phyloP scores from a whole-genome alignment of 2,113 vertebrate genomes.

The Siphamia tubifer region DNA sequence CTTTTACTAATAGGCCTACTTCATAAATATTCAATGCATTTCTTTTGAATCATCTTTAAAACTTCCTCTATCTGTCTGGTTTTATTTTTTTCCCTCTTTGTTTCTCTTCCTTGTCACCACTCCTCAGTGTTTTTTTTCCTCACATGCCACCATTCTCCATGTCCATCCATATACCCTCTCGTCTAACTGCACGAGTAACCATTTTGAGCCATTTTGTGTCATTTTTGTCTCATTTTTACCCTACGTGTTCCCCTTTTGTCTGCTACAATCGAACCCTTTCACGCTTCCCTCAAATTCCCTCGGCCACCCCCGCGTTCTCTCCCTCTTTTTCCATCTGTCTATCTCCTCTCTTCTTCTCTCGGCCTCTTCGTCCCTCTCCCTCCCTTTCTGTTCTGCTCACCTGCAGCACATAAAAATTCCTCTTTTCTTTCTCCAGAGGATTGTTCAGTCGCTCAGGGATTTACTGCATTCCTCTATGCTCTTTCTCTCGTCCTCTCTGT shows the following conservation, averaged over 20 bases:
- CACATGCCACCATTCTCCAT: background rate
- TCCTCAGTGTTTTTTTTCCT: constrained; percentile 51
- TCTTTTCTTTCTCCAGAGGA: constrained; percentile 82
- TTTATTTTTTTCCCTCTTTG: constrained; percentile 26
- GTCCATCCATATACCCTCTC: constrained; percentile 39
- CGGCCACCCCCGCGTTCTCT: constrained; percentile 65
- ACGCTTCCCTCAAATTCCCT: constrained; percentile 68
- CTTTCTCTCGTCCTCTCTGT: constrained; percentile 59
- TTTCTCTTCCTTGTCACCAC: constrained; percentile 19
- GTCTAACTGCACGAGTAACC: background rate
- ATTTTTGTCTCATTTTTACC: constrained; percentile 60
- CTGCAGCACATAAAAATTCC: constrained; percentile 88
- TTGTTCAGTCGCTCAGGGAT: constrained; percentile 77
- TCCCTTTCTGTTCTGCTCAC: constrained; percentile 77
- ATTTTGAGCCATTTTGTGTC: constrained; percentile 61
- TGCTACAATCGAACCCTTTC: constrained; percentile 66
- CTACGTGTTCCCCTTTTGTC: constrained; percentile 43
- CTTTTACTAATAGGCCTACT: background rate
- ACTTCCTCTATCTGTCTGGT: constrained; percentile 10
- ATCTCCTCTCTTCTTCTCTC: constrained; percentile 44
- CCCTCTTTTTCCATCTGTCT: constrained; percentile 70
- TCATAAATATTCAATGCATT: constrained; percentile 5
- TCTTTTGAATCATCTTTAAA: constrained; percentile 49
- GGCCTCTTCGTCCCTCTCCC: constrained; percentile 39
- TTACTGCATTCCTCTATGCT: constrained; percentile 81